Percentiles rank a stretch among this genome's conserved stretches.
Evolutionary conservation across 2,113 vertebrate genomes (phyloP).

Genomic region (Corythornis vintsioides): DNA sequence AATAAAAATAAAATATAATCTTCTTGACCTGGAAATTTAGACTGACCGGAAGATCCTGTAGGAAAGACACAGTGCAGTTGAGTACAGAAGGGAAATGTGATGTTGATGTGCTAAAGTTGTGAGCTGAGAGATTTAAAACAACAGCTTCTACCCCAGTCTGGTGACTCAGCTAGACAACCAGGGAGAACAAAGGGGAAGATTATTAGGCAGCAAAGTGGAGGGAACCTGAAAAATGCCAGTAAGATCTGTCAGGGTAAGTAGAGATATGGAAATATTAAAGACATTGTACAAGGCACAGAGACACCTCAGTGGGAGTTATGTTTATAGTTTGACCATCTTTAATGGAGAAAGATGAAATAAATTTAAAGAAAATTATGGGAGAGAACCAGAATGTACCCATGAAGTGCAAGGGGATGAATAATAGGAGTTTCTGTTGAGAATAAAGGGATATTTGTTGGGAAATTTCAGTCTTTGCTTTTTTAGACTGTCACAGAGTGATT

Average conservation of each 20-base stretch:
- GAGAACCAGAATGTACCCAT: background rate
- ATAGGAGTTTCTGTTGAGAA: background rate
- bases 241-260: background rate
- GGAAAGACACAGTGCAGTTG: background rate
- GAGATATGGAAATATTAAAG: constrained; percentile 10
- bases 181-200: background rate
- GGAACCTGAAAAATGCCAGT: constrained; percentile 2
- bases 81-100: background rate
- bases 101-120: background rate
- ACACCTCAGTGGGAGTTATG: constrained; percentile 4
- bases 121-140: background rate
- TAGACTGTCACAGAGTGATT: background rate
- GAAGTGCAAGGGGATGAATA: background rate
- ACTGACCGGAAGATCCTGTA: background rate
- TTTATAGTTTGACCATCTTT: background rate
- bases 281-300: background rate
- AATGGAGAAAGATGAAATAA: constrained; percentile 25
- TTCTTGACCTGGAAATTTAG: background rate
- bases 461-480: background rate
- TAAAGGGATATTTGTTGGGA: background rate
- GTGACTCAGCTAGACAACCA: background rate
- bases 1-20: background rate
- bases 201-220: background rate
- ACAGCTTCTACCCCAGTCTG: background rate
- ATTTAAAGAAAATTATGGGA: background rate